Conservation (phyloP, 2,113 vertebrate genomes). For the Eulacestoma nigropectus region DNA sequence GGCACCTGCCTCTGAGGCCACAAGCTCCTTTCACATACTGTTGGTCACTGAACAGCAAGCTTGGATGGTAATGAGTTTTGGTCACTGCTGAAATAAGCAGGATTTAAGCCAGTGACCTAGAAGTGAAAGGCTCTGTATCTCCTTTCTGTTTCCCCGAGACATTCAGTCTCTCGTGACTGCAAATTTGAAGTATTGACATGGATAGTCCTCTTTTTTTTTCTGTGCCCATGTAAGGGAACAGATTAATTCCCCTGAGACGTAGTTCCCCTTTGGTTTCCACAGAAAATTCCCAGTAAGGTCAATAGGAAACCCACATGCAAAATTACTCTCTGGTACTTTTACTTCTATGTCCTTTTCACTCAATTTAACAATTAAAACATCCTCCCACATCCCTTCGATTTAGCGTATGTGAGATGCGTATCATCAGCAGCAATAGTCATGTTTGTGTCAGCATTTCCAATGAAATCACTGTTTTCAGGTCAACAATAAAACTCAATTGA, state of each 20-base stretch:
- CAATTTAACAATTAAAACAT: slow-evolving; percentile 42
- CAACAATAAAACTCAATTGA: slow-evolving; percentile 32
- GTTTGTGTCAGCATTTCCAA: slow-evolving; percentile 63
- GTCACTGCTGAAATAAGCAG: slow-evolving; percentile 65
- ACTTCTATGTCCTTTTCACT: slow-evolving; percentile 27
- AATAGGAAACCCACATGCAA: not conserved
- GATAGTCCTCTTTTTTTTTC: slow-evolving; percentile 3
- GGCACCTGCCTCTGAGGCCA: slow-evolving; percentile 47
- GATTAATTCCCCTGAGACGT: not conserved
- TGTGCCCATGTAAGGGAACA: not conserved
- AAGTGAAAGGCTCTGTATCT: slow-evolving; percentile 50
- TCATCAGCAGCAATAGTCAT: slow-evolving; percentile 46
- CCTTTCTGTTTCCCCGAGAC: slow-evolving; percentile 32
- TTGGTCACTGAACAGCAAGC: slow-evolving; percentile 46
- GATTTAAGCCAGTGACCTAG: slow-evolving; percentile 62
- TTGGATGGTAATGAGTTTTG: slow-evolving; percentile 60
- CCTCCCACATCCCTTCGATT: slow-evolving; percentile 14
- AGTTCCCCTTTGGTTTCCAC: not conserved
- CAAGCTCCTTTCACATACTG: slow-evolving; percentile 56
- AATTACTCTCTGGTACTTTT: not conserved
- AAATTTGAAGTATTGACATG: slow-evolving; percentile 44
- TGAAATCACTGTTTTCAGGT: slow-evolving; percentile 60
- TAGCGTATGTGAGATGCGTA: slow-evolving; percentile 5
- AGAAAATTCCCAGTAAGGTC: slow-evolving; percentile 19
- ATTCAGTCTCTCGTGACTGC: slow-evolving; percentile 35